These are phyloP conservation scores for Notarius lentiginosus DNA, from an alignment of 2,113 vertebrate genomes.

Conservation along the genomic window DNA sequence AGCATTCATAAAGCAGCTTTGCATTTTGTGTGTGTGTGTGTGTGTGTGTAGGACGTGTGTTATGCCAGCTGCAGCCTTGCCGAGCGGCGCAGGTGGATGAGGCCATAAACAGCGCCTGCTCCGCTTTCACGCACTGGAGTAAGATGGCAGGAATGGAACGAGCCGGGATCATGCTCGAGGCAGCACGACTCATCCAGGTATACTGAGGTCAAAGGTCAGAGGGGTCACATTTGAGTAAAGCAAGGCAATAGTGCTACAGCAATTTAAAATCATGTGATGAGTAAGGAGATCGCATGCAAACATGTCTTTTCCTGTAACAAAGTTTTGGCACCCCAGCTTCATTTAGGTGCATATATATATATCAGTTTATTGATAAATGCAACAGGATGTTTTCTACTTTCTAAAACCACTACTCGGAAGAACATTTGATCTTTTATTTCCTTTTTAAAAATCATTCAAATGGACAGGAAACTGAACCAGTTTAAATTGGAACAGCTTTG, in stretches of 20 bases:
- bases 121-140: conserved; percentile 85
- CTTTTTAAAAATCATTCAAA: neutral
- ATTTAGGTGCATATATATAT: neutral
- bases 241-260: neutral
- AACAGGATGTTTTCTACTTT: neutral
- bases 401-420: neutral
- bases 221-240: neutral
- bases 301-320: neutral
- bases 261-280: neutral
- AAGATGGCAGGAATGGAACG: conserved; percentile 90
- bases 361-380: neutral
- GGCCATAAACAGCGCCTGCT: conserved; percentile 80
- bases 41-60: conserved; percentile 77
- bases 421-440: neutral
- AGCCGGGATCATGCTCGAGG: conserved; percentile 83
- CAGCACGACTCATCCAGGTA: conserved; percentile 89
- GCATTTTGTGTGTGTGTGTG: neutral
- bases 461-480: neutral
- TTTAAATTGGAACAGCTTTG: neutral
- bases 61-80: conserved; percentile 82
- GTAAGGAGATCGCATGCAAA: neutral
- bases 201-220: conserved; percentile 29
- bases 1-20: neutral
- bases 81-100: conserved; percentile 82
- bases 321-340: neutral